Evolutionary conservation across 2,888 invertebrate species (phyloP).

Genomic region (Melieria omissa): DNA sequence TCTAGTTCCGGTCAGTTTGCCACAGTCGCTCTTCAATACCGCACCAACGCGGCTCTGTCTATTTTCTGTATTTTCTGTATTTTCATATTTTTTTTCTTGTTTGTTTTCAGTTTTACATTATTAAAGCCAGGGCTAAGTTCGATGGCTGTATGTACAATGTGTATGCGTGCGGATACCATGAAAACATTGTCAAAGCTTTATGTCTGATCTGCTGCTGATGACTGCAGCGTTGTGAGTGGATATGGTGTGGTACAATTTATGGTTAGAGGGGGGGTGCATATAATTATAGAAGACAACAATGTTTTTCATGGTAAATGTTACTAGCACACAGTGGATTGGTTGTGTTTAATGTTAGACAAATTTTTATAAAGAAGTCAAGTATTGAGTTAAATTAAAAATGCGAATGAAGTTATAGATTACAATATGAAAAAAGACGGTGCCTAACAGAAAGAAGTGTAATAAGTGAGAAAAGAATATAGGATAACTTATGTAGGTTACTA

Average conservation of each 20-base stretch:
- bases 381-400: not conserved
- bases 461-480: not conserved
- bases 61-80: not conserved
- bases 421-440: not conserved
- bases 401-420: not conserved
- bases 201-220: not conserved
- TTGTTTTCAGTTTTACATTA: slow-evolving; percentile 1
- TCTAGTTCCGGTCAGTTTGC: slow-evolving; percentile 54
- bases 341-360: too few species aligned
- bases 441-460: not conserved
- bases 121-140: slow-evolving; percentile 14
- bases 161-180: not conserved
- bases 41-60: not conserved
- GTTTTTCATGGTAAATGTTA: slow-evolving; percentile 10
- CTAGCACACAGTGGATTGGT: not conserved
- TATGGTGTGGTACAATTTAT: too few species aligned
- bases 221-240: too few species aligned
- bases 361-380: too few species aligned
- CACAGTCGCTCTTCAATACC: slow-evolving; percentile 42
- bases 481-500: too few species aligned
- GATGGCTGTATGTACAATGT: not conserved
- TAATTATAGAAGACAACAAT: slow-evolving; percentile 8
- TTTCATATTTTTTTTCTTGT: not conserved
- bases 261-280: slow-evolving; percentile 1
- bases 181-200: slow-evolving; percentile 33